A percentile compares a stretch with the other conserved stretches of the same genome.
These are phyloP conservation scores for Ophiothrix spiculata DNA, from an alignment of 35 echinoderm and acorn worm species.

Conservation along the genomic window DNA sequence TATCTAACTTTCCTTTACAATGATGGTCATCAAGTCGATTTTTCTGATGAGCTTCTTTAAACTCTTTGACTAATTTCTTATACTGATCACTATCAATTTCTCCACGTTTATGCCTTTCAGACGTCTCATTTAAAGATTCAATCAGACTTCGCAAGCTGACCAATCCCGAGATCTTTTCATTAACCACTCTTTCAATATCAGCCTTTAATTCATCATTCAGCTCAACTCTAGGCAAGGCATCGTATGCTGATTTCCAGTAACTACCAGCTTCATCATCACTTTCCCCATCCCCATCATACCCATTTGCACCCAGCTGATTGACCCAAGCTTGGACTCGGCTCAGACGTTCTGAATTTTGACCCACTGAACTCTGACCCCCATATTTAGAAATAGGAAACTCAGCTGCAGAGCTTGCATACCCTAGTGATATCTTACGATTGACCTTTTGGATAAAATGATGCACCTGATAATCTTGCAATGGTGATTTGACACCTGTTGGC, in stretches of 20 bases:
- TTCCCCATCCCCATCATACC: not conserved
- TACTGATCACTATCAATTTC: not conserved
- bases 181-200: not conserved
- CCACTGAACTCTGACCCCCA: not conserved
- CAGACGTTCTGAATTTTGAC: no score
- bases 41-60: not conserved
- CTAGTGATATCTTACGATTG: not conserved
- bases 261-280: not conserved
- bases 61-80: not conserved
- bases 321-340: not conserved
- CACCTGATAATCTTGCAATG: not conserved
- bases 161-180: not conserved
- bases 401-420: not conserved
- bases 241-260: no score
- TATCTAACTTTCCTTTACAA: not conserved
- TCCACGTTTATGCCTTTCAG: not conserved
- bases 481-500: not conserved
- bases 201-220: not conserved
- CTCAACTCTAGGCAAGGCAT: not conserved
- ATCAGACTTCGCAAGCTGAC: not conserved
- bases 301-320: not conserved
- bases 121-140: not conserved
- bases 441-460: not conserved
- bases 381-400: not conserved
- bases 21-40: not conserved